Conservation (phyloP, 2,888 invertebrate genomes). For the Octonoba sinensis region DNA sequence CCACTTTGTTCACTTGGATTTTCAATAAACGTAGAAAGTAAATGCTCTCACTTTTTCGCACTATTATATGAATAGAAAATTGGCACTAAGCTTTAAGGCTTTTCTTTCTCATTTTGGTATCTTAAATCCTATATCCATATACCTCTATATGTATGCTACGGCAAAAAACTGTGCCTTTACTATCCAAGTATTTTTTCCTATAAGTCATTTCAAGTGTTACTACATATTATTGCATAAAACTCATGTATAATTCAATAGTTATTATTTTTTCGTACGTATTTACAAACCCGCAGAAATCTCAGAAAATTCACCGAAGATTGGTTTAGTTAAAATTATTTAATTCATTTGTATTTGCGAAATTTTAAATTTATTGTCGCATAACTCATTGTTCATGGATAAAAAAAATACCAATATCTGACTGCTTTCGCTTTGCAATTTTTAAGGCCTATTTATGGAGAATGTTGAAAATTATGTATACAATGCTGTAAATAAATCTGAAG, state of each 20-base stretch:
- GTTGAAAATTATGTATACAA: no score
- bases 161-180: conserved; percentile 26
- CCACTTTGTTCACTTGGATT: no score
- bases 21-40: no score
- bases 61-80: conserved; percentile 10
- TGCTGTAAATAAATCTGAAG: no score
- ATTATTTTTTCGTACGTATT: conserved; percentile 15
- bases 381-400: no score
- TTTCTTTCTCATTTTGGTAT: neutral
- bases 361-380: no score
- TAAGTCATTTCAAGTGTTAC: neutral
- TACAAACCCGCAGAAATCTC: conserved; percentile 35
- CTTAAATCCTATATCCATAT: neutral
- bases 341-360: no score
- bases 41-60: no score
- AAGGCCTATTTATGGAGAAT: no score
- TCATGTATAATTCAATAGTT: neutral
- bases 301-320: conserved; percentile 12
- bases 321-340: no score
- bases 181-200: conserved; percentile 27
- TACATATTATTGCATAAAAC: conserved; percentile 5
- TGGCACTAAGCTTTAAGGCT: conserved; percentile 18
- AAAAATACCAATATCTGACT: no score
- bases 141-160: conserved; percentile 19
- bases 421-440: no score